Percentiles rank a stretch among this genome's conserved stretches.
These are phyloP conservation scores for Callipepla californica DNA, from an alignment of 2,113 vertebrate genomes.

Conservation along the genomic window DNA sequence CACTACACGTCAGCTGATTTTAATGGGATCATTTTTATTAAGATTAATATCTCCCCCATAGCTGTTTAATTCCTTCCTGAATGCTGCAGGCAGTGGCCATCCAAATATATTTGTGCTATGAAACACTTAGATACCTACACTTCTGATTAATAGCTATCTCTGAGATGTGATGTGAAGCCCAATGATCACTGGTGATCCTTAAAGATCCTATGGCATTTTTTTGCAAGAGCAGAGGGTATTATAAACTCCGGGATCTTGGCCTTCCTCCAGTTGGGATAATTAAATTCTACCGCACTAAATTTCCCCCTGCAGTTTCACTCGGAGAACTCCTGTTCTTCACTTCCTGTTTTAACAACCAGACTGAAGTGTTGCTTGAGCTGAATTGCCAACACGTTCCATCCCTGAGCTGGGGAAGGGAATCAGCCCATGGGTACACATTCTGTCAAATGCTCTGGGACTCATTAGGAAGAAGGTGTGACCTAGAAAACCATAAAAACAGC, in stretches of 20 bases:
- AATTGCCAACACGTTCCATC: conserved; percentile 1
- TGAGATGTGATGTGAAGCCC: neutral
- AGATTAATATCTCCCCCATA: conserved; percentile 19
- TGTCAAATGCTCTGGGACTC: conserved; percentile 53
- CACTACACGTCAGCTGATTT: neutral
- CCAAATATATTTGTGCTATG: neutral
- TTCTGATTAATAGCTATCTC: neutral
- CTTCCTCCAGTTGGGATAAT: conserved; percentile 67
- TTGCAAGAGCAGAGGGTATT: conserved; percentile 60
- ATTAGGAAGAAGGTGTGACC: conserved; percentile 29
- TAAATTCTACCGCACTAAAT: conserved; percentile 57
- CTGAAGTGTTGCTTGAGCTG: neutral
- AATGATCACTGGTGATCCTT: conserved; percentile 34
- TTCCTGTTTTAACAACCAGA: conserved; percentile 47
- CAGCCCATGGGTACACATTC: neutral
- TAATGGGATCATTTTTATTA: conserved; percentile 42
- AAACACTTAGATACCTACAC: neutral
- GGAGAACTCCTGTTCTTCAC: conserved; percentile 42
- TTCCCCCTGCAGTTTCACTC: conserved; percentile 55
- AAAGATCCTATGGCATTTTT: conserved; percentile 40
- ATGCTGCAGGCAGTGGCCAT: neutral
- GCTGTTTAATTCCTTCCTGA: conserved; percentile 7
- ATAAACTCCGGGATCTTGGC: conserved; percentile 56
- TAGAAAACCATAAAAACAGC: conserved; percentile 12
- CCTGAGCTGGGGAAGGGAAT: neutral